Evolutionary conservation across 1,140 invertebrate genomes (phyloP).

Genomic region (Drosophila sturtevanti): DNA sequence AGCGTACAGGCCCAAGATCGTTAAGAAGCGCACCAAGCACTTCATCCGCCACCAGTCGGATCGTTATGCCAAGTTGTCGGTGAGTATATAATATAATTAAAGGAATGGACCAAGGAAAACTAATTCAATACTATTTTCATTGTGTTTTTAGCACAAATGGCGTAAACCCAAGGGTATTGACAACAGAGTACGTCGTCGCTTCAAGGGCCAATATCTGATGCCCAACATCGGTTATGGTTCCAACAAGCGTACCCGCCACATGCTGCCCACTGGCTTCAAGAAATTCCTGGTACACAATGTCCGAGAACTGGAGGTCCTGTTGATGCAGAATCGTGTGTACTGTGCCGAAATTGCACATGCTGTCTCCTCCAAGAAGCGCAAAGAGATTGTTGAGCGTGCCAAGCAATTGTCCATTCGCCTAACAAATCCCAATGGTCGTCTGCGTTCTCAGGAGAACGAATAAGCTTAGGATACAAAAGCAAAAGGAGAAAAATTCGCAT

Average conservation of each 20-base stretch:
- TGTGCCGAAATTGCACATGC: conserved; percentile 98
- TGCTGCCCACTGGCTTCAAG: conserved; percentile 98
- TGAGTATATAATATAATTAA: conserved; percentile 82
- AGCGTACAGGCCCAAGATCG: conserved; percentile 92
- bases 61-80: conserved; percentile 97
- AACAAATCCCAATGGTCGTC: conserved; percentile 97
- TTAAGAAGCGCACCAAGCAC: conserved; percentile 98
- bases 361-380: conserved; percentile 98
- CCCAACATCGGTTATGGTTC: conserved; percentile 99
- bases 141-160: conserved; percentile 84
- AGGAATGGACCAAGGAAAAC: background rate
- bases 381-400: conserved; percentile 97
- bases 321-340: conserved; percentile 99
- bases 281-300: conserved; percentile 90
- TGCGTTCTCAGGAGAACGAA: conserved; percentile 99
- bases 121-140: background rate
- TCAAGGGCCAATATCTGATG: conserved; percentile 99
- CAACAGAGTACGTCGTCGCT: conserved; percentile 98
- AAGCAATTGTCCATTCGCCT: conserved; percentile 97
- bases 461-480: conserved; percentile 85
- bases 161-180: conserved; percentile 95
- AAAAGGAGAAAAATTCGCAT: conserved; percentile 33
- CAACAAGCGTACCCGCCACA: conserved; percentile 95
- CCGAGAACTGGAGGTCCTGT: conserved; percentile 95
- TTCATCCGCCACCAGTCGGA: conserved; percentile 99